phyloP scores from a whole-genome alignment of 2,113 vertebrate species.

The Motacilla alba region DNA sequence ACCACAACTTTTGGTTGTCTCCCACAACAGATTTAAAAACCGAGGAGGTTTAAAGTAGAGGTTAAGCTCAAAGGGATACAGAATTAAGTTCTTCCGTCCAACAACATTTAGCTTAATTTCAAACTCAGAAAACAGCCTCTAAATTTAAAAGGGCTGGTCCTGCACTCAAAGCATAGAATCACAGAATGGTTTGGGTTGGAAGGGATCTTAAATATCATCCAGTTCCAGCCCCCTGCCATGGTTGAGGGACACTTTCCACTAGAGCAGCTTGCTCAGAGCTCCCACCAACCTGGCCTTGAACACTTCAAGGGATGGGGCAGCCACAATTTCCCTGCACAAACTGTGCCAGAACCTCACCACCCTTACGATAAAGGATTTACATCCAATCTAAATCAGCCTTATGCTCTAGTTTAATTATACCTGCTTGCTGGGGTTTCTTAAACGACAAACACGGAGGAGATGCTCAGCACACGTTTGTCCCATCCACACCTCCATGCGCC shows the following conservation, averaged over 20 bases:
- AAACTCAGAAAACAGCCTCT: neutral
- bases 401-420: neutral
- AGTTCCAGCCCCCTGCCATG: too few species aligned
- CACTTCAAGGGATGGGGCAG: neutral
- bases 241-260: neutral
- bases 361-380: fast-evolving
- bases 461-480: fast-evolving
- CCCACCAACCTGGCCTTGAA: fast-evolving
- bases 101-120: neutral
- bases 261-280: neutral
- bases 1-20: neutral
- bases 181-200: neutral
- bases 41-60: fast-evolving
- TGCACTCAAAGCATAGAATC: neutral
- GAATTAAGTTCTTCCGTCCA: neutral
- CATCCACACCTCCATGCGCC: fast-evolving
- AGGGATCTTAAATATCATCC: neutral
- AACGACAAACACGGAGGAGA: neutral
- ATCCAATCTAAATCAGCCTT: too few species aligned
- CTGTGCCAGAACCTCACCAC: neutral
- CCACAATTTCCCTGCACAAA: neutral
- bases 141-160: neutral
- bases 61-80: neutral
- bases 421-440: fast-evolving
- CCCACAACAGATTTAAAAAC: neutral